A percentile compares a stretch with the other conserved stretches of the same genome.
Evolutionary conservation across 2,113 vertebrate species (phyloP).

Genomic region (Oenanthe melanoleuca): DNA sequence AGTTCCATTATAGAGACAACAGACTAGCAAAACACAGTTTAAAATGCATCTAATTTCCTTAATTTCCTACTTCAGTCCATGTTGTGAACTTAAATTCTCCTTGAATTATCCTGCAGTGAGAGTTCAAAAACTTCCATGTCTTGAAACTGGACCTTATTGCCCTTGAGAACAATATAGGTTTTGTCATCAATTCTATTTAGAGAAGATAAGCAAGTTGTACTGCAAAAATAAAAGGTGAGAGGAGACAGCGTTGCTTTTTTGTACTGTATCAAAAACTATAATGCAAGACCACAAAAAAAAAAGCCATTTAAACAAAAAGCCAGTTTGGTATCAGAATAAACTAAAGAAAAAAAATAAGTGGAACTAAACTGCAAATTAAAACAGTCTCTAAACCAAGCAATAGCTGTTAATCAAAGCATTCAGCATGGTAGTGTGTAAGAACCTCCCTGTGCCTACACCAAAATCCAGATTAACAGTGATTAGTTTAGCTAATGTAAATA

Average conservation of each 20-base stretch:
- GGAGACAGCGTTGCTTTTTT: background rate
- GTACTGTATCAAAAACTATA: background rate
- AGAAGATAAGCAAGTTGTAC: constrained; percentile 6
- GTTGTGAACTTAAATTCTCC: background rate
- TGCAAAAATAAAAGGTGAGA: background rate
- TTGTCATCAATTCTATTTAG: constrained; percentile 9
- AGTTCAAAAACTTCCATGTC: background rate
- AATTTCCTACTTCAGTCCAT: background rate
- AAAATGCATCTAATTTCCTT: background rate
- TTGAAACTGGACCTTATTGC: background rate
- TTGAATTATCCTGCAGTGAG: background rate
- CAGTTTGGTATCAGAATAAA: background rate
- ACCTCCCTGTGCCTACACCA: background rate
- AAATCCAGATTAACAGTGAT: background rate
- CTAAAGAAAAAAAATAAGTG: background rate
- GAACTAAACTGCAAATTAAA: background rate
- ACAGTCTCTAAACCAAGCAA: background rate
- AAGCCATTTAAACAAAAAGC: background rate
- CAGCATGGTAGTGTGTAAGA: background rate
- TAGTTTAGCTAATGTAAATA: background rate
- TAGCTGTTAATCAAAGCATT: background rate
- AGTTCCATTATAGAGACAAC: background rate
- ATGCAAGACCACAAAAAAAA: background rate
- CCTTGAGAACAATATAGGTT: background rate
- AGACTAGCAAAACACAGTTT: background rate